Evolutionary conservation across 2,888 invertebrate species (phyloP), one percentile per base, ranked within the genome.

Genomic region (Yponomeuta plumbellus): DNA sequence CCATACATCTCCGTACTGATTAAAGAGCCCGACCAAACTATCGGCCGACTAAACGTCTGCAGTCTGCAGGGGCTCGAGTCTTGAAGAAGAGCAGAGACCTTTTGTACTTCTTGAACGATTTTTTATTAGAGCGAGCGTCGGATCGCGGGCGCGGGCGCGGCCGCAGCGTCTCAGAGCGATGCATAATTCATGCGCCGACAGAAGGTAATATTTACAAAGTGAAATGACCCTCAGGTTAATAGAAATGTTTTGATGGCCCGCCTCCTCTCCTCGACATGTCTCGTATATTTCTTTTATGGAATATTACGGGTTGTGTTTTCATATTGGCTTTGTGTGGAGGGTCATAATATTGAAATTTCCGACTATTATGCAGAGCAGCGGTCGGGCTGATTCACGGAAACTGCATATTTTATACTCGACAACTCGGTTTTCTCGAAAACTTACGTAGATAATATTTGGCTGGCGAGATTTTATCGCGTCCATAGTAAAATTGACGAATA

Each of bases 151-250:
- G 6, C 6, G 6, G 44, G 44, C 44, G 44, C 44, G 44, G 44
- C 17, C 44, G 44, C n/a, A 22, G 44, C 20, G 17, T 58, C 40
- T 20, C n/a, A n/a, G 17, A 21, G 6, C 57, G 58, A 61, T 85
- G 77, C 80, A 85, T 85, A 73, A 84, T 85, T 84, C 85, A 85
- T 84, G 65, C 69, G 69, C 71, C 73, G 73, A 74, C 75, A 74
- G 76, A 74, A 78, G 78, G 78, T 79, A 76, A 75, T 75, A 72
- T 75, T 74, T 73, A 77, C 80, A 75, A 77, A 81, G 84, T 80
- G 82, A 81, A 83, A 79, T 81, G 79, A 79, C 79, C 82, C 77
- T 66, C 84, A 85, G 85, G 86, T 87, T 86, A 85, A 85, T 83
- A 81, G 80, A 83, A 81, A 78, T 75, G 73, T 71, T 74, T 73